Evolutionary conservation across 2,113 vertebrate genomes (phyloP).

Genomic region (Phasianus colchicus): DNA sequence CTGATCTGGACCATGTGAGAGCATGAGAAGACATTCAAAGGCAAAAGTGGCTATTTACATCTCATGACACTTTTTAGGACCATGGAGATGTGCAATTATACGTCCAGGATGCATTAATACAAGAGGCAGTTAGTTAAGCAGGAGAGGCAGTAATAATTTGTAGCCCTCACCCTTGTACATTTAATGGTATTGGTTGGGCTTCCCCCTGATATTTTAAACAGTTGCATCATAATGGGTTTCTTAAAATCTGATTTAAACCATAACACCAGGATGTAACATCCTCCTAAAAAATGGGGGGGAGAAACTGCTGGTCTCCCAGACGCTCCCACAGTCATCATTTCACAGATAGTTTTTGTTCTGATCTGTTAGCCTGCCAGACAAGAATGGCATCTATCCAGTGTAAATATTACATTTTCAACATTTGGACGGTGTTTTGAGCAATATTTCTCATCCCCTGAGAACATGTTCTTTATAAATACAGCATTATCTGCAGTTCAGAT

Average conservation of each 20-base stretch:
- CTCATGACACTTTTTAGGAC: conserved; percentile 38
- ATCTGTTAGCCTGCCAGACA: conserved; percentile 33
- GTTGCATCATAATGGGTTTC: conserved; percentile 25
- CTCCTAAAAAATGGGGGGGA: conserved; percentile 3
- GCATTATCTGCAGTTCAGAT: conserved; percentile 21
- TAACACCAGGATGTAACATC: conserved; percentile 38
- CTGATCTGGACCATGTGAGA: conserved; percentile 40
- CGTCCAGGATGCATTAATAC: background rate
- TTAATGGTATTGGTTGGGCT: conserved; percentile 5
- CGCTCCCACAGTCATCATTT: conserved; percentile 28
- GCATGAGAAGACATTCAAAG: conserved; percentile 63
- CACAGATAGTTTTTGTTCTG: conserved; percentile 44
- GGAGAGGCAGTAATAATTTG: background rate
- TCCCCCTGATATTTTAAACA: conserved; percentile 55
- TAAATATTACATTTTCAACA: conserved; percentile 54
- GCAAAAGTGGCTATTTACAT: conserved; percentile 51
- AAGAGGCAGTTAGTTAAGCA: background rate
- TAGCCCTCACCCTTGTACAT: background rate
- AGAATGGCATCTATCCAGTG: conserved; percentile 41
- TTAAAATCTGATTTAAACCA: conserved; percentile 54
- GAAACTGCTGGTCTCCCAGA: background rate
- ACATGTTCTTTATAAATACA: conserved; percentile 17
- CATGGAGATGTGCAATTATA: background rate
- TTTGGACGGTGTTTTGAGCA: conserved; percentile 26
- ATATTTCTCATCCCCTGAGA: conserved; percentile 18